A percentile compares a stretch with the other conserved stretches of the same genome.
phyloP scores from a whole-genome alignment of 2,797 vertebrate species.

The Anabacerthia variegaticeps region DNA sequence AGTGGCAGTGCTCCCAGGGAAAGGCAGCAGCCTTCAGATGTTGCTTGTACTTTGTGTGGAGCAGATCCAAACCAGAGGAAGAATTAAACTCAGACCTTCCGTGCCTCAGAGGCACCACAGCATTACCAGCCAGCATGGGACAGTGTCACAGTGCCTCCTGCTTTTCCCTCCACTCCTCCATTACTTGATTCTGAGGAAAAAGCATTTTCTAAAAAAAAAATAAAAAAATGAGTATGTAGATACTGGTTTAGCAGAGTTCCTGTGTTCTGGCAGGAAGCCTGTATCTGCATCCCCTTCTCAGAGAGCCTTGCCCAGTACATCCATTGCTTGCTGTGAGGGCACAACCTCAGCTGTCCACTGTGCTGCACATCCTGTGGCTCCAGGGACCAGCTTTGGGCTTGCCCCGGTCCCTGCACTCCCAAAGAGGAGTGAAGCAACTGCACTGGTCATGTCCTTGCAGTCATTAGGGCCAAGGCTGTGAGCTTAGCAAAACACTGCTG shows the following conservation, averaged over 20 bases:
- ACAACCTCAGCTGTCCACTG: background rate
- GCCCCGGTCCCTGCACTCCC: background rate
- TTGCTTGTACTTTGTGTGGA: background rate
- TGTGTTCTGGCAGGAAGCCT: background rate
- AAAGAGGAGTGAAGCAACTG: background rate
- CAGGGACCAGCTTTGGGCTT: background rate
- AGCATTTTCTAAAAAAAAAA: background rate
- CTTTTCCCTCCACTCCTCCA: background rate
- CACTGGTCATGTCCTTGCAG: rapidly evolving
- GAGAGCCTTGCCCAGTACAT: background rate
- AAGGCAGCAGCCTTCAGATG: background rate
- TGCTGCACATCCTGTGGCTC: rapidly evolving
- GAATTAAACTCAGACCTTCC: background rate
- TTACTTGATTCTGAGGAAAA: background rate
- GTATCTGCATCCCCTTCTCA: rapidly evolving
- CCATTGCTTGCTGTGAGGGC: rapidly evolving
- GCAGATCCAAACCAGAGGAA: background rate
- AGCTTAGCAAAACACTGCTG: background rate
- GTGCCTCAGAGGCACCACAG: background rate
- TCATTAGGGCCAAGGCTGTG: background rate
- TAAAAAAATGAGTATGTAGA: background rate
- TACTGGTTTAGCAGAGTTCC: background rate
- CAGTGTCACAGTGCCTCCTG: background rate
- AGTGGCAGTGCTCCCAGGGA: background rate
- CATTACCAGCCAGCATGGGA: background rate